These are phyloP conservation scores for Pseudomyrmex flavicornis DNA, from an alignment of 1,140 invertebrate genomes.

Conservation along the genomic window DNA sequence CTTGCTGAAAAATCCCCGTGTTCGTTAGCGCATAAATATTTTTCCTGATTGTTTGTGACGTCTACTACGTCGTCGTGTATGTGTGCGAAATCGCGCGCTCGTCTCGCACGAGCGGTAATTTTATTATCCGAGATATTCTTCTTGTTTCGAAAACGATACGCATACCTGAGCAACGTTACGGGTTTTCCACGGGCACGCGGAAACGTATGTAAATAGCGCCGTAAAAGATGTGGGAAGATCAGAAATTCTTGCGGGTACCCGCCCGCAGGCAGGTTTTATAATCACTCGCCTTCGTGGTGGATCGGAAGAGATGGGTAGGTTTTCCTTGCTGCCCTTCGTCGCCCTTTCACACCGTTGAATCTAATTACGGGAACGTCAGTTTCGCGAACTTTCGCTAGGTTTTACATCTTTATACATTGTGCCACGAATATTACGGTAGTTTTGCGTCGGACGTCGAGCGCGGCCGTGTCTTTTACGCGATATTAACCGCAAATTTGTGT, in stretches of 20 bases:
- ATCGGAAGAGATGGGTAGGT: constrained; percentile 52
- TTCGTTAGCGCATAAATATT: background rate
- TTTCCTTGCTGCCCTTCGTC: constrained; percentile 68
- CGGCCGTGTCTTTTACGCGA: constrained; percentile 4
- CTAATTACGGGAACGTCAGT: constrained; percentile 76
- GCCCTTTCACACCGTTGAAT: constrained; percentile 72
- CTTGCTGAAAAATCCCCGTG: background rate
- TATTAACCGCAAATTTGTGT: constrained; percentile 43
- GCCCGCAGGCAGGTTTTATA: constrained; percentile 67
- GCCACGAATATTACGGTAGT: constrained; percentile 44
- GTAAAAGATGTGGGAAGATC: constrained; percentile 54
- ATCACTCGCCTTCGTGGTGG: constrained; percentile 64
- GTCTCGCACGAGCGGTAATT: background rate
- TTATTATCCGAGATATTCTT: background rate
- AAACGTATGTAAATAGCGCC: constrained; percentile 50
- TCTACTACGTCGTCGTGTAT: background rate
- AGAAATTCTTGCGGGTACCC: constrained; percentile 42
- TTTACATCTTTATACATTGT: constrained; percentile 64
- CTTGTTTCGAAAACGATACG: constrained; percentile 11
- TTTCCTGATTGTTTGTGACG: constrained; percentile 1
- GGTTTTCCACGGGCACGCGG: constrained; percentile 22
- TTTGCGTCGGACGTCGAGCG: constrained; percentile 14
- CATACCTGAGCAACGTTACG: constrained; percentile 1
- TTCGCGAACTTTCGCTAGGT: constrained; percentile 64
- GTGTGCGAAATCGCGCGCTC: background rate